phyloP scores from a whole-genome alignment of 2,888 invertebrate genomes.

The Neelides folsomi region DNA sequence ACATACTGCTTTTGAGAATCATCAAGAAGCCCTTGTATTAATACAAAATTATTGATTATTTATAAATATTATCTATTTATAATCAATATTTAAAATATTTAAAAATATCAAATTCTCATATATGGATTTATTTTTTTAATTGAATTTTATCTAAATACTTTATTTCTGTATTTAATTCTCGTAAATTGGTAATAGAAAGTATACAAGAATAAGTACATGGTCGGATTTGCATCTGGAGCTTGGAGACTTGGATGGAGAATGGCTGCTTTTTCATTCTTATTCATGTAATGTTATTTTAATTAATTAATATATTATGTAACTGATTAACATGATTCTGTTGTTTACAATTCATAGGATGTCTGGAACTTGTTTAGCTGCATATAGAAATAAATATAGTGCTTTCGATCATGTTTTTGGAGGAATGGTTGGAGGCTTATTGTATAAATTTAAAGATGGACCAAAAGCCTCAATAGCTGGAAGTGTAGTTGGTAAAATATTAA shows the following conservation, averaged over 20 bases:
- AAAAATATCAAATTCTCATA: constrained; percentile 1
- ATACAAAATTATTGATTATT: constrained; percentile 31
- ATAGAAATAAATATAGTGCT: constrained; percentile 52
- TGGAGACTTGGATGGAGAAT: constrained; percentile 56
- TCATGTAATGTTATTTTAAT: constrained; percentile 45
- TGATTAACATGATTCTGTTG: not conserved
- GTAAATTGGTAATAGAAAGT: not conserved
- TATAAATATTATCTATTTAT: not conserved
- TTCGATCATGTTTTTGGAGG: constrained; percentile 56
- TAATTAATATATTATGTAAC: no score
- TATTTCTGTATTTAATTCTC: not conserved
- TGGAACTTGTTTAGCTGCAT: constrained; percentile 51
- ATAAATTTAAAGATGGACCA: constrained; percentile 54
- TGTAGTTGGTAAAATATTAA: constrained; percentile 44
- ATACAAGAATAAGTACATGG: constrained; percentile 49
- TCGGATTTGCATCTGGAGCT: constrained; percentile 59
- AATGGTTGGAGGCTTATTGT: constrained; percentile 49
- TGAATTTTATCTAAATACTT: no score
- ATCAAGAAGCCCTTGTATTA: constrained; percentile 33
- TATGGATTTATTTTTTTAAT: no score
- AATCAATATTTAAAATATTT: not conserved
- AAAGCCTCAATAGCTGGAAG: constrained; percentile 55
- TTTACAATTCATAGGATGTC: constrained; percentile 43
- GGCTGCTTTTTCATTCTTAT: constrained; percentile 52
- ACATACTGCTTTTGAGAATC: constrained; percentile 32